Percentiles rank a stretch among this genome's conserved stretches.
These are phyloP conservation scores for Scaptodrosophila latifasciaeformis DNA, from an alignment of 2,888 invertebrate genomes.

Conservation along the genomic window DNA sequence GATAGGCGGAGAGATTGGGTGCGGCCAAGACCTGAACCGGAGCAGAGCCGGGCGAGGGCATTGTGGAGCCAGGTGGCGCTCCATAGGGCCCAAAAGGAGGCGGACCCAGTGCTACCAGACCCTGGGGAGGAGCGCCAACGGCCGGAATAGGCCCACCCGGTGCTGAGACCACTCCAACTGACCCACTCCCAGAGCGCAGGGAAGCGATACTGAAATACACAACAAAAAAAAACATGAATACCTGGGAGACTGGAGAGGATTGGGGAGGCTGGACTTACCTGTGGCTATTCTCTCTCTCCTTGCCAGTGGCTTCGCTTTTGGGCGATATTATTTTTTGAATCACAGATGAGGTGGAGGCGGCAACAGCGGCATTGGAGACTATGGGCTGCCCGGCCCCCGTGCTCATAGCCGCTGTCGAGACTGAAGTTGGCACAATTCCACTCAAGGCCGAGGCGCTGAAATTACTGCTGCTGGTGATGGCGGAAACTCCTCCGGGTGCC, in stretches of 20 bases:
- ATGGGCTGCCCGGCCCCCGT: no score
- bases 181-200: no score
- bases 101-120: no score
- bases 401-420: constrained; percentile 37
- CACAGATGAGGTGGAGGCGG: constrained; percentile 69
- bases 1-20: constrained; percentile 45
- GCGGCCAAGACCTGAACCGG: constrained; percentile 32
- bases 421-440: constrained; percentile 39
- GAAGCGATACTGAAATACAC: constrained; percentile 27
- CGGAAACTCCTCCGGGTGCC: no score
- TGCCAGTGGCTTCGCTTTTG: constrained; percentile 81
- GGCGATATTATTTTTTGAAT: constrained; percentile 82
- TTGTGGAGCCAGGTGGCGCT: constrained; percentile 27
- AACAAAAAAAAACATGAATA: not conserved
- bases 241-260: not conserved
- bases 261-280: constrained; percentile 78
- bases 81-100: constrained; percentile 32
- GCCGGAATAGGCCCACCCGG: no score
- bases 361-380: no score
- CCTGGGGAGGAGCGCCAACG: no score
- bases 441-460: constrained; percentile 32
- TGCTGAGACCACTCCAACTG: no score
- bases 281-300: constrained; percentile 90
- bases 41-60: constrained; percentile 32
- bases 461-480: constrained; percentile 35